phyloP scores from a whole-genome alignment of 2,888 invertebrate species.

The Andrena trimmerana region DNA sequence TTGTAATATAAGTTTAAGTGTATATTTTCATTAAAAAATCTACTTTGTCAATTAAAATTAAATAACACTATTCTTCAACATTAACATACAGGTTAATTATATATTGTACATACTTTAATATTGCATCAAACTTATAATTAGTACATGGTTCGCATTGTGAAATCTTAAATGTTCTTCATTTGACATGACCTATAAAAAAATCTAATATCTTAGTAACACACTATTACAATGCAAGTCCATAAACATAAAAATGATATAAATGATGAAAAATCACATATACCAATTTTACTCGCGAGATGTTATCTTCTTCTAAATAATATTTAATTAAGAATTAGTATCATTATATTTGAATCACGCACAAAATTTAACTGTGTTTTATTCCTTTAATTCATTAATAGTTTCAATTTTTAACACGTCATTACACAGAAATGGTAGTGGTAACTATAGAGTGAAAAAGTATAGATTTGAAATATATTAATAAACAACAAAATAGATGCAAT shows the following conservation, averaged over 20 bases:
- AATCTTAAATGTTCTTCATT: constrained; percentile 75
- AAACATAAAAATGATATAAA: constrained; percentile 21
- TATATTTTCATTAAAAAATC: constrained; percentile 21
- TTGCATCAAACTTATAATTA: constrained; percentile 80
- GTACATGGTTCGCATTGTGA: constrained; percentile 78
- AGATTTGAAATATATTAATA: neutral
- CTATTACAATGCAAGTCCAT: constrained; percentile 31
- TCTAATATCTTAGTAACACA: constrained; percentile 50
- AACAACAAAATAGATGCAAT: constrained; percentile 5
- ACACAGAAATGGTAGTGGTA: constrained; percentile 5
- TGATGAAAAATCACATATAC: neutral
- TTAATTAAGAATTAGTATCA: neutral
- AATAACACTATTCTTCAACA: constrained; percentile 21
- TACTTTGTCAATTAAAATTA: constrained; percentile 17
- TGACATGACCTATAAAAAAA: constrained; percentile 77
- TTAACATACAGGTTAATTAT: constrained; percentile 48
- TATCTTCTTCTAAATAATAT: constrained; percentile 26
- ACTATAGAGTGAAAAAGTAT: neutral
- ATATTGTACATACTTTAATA: constrained; percentile 63
- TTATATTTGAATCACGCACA: constrained; percentile 3
- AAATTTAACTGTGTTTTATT: constrained; percentile 4
- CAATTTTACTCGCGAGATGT: no score
- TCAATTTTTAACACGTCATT: neutral
- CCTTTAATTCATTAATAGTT: neutral
- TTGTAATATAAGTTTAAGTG: constrained; percentile 5